Percentiles rank a stretch among this genome's conserved stretches.
Evolutionary conservation across 2,888 invertebrate genomes (phyloP).

Genomic region (Megalurothrips usitatus): DNA sequence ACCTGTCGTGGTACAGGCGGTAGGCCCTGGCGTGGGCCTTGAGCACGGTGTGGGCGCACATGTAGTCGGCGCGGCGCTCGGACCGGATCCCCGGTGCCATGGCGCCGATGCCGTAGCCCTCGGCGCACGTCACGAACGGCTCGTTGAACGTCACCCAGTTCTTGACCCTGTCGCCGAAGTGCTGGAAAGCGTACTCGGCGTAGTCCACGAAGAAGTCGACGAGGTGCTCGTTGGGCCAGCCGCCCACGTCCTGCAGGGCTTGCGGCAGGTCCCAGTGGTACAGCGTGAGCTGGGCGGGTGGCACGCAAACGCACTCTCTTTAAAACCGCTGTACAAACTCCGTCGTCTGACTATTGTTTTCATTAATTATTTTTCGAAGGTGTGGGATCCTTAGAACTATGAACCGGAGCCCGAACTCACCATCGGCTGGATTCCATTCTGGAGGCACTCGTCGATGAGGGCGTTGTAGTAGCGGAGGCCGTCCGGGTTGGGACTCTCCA

Average conservation of each 20-base stretch:
- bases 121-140: conserved; percentile 56
- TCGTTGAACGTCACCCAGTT: conserved; percentile 76
- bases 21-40: conserved; percentile 50
- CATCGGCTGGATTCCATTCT: conserved; percentile 51
- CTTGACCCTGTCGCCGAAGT: conserved; percentile 54
- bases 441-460: conserved; percentile 64
- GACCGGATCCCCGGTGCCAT: conserved; percentile 47
- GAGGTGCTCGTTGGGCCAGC: conserved; percentile 55
- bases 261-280: conserved; percentile 70
- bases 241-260: conserved; percentile 60
- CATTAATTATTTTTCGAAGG: too few relatives aligned
- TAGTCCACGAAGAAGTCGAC: conserved; percentile 56
- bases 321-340: too few relatives aligned
- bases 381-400: too few relatives aligned
- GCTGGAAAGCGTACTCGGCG: conserved; percentile 56
- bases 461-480: conserved; percentile 74
- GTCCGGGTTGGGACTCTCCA: conserved; percentile 59
- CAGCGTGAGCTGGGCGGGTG: conserved; percentile 51
- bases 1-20: conserved; percentile 46
- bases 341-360: too few relatives aligned
- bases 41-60: conserved; percentile 46
- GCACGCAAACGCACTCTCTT: neutral
- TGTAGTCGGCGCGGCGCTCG: conserved; percentile 45
- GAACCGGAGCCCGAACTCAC: conserved; percentile 35
- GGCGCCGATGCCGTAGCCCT: conserved; percentile 51